These are phyloP conservation scores for Ochropleura plecta DNA, from an alignment of 2,888 invertebrate species.

Conservation along the genomic window DNA sequence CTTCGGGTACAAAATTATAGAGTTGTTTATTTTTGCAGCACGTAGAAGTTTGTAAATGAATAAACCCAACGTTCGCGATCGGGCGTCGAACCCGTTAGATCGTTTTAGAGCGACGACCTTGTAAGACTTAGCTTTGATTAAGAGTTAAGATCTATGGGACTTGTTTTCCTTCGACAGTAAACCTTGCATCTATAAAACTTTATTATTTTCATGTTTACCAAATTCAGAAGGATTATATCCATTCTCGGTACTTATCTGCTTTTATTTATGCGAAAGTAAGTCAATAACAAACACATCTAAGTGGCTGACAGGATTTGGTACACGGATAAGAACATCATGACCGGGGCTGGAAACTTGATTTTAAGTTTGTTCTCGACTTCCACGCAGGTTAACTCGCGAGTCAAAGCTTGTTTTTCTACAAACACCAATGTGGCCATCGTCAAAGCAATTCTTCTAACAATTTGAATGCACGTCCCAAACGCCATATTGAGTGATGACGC, in stretches of 20 bases:
- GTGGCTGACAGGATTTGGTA: not conserved
- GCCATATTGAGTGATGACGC: slow-evolving; percentile 73
- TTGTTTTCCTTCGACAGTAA: slow-evolving; percentile 27
- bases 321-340: not conserved
- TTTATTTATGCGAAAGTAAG: not conserved
- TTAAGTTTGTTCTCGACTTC: not conserved
- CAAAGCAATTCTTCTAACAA: slow-evolving; percentile 28
- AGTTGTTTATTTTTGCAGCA: slow-evolving; percentile 63
- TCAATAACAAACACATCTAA: not conserved
- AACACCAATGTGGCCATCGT: slow-evolving; percentile 10
- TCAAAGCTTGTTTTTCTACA: not conserved
- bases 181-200: not conserved
- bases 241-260: not conserved
- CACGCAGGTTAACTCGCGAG: not conserved
- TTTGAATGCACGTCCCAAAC: slow-evolving; percentile 24
- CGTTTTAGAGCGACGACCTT: slow-evolving; percentile 88
- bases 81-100: slow-evolving; percentile 87
- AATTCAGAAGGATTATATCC: not conserved
- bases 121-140: slow-evolving; percentile 68
- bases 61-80: slow-evolving; percentile 72
- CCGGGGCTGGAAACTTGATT: not conserved
- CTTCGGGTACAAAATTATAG: slow-evolving; percentile 40
- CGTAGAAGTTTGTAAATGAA: slow-evolving; percentile 64
- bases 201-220: not conserved
- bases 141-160: slow-evolving; percentile 47